Evolutionary conservation across 1,140 invertebrate genomes (phyloP).

Genomic region (Drosophila arizonae): DNA sequence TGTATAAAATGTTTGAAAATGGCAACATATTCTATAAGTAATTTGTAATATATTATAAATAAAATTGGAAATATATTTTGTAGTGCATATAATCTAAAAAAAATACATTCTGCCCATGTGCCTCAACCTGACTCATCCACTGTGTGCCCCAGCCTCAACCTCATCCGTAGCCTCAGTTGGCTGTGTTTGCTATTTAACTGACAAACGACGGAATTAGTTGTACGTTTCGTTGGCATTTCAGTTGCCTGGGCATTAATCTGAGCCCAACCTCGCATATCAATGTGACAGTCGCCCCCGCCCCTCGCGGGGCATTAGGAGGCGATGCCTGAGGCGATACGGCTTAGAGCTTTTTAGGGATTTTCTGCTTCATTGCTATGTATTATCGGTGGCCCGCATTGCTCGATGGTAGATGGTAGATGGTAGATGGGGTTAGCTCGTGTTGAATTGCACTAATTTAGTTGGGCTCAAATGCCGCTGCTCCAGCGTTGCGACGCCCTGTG

Average conservation of each 20-base stretch:
- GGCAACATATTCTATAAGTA: background rate
- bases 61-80: too few relatives aligned
- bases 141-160: constrained; percentile 19
- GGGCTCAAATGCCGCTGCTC: constrained; percentile 11
- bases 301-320: constrained; percentile 13
- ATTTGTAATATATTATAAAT: too few relatives aligned
- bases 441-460: constrained; percentile 74
- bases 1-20: too few relatives aligned
- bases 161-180: background rate
- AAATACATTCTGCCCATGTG: too few relatives aligned
- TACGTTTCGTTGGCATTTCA: constrained; percentile 77
- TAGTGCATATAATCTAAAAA: too few relatives aligned
- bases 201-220: constrained; percentile 77
- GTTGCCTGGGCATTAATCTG: constrained; percentile 57
- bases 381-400: constrained; percentile 41
- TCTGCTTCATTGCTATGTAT: constrained; percentile 74
- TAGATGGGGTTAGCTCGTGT: constrained; percentile 66
- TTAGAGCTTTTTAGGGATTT: constrained; percentile 73
- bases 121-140: constrained; percentile 28
- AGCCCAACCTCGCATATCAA: constrained; percentile 46
- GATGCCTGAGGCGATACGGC: constrained; percentile 52
- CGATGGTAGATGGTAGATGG: constrained; percentile 36
- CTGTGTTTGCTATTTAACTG: constrained; percentile 61
- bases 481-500: constrained; percentile 36
- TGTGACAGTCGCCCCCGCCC: constrained; percentile 2